Evolutionary conservation across 2,797 vertebrate species (phyloP), one percentile per base, ranked within the genome.

Genomic region (Siniperca obscura): DNA sequence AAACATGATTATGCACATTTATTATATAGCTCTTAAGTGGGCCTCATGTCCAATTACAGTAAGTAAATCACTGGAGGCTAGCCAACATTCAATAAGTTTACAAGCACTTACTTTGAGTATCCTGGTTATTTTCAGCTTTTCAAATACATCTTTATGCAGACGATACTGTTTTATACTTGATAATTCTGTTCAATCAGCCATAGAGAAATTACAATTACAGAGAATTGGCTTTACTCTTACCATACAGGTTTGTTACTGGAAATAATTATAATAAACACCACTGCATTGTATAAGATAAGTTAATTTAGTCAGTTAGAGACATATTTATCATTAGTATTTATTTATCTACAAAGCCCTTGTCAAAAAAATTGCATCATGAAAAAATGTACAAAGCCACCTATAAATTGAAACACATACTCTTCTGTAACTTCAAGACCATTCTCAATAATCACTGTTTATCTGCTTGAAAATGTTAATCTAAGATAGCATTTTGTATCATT

Each of bases 1-100:
- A 79, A 87, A 64, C 42, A 7, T 48, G n/a, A 83, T 73, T 80
- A 61, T 2, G 11, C 25, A 59, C 76, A 75, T 76, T 42, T 40
- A 71, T 30, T 52, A 27, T 14, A 36, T 40, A 67, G 59, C n/a
- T 67, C 38, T 60, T 76, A 60, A 76, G 17, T 61, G 13, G 70
- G 53, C 42, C 72, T 36, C 48, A 27, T 2, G 53, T 84, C 69
- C 78, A 81, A 7, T 56, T 68, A 13, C 9, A 66, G 21, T 42
- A 42, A 64, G 25, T 55, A 53, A 81, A 44, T 62, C 66, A 44
- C 36, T 55, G 74, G 69, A 70, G 11, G 27, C 10, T 9, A 52
- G 78, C 80, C 81, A 90, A 76, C 17, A 60, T 62, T 30, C 34
- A 70, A 5, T 19, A 67, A 11, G 19, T 59, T 44, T 46, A 38